phyloP scores from a whole-genome alignment of 2,113 vertebrate species.

The Bos javanicus region DNA sequence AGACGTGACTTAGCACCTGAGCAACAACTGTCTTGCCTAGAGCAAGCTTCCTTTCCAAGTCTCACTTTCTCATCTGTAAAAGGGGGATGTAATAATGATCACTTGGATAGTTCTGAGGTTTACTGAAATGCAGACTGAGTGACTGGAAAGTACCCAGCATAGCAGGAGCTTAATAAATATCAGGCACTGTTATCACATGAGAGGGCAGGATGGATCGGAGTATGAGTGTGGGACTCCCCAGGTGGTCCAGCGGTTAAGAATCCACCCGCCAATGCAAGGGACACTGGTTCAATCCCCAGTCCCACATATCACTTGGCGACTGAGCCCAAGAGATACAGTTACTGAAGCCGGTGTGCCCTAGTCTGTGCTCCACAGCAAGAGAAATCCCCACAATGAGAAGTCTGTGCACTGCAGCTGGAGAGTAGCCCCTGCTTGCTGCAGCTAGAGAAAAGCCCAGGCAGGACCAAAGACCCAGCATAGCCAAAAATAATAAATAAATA shows the following conservation, averaged over 20 bases:
- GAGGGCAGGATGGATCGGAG: not conserved
- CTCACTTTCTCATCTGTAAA: not conserved
- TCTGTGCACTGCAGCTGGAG: not conserved
- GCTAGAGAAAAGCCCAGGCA: not conserved
- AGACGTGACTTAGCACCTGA: not conserved
- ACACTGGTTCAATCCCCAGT: not conserved
- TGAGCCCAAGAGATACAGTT: not conserved
- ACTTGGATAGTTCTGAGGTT: not conserved
- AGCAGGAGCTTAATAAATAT: not conserved
- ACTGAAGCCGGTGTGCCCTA: rapidly evolving
- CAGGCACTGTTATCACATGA: not conserved
- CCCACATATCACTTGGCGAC: not conserved
- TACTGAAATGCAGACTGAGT: not conserved
- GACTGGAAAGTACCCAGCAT: not conserved
- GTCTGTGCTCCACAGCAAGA: not conserved
- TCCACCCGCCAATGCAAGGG: not conserved
- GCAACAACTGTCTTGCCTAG: not conserved
- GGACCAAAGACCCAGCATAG: not conserved
- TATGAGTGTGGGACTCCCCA: not conserved
- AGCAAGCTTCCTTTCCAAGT: not conserved
- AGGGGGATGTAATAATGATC: not conserved
- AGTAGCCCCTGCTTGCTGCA: not conserved
- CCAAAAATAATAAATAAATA: not conserved
- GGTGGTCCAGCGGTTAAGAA: not conserved
- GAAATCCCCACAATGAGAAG: not conserved